Evolutionary conservation across 2,888 invertebrate genomes (phyloP), one percentile per base, ranked within the genome.

Genomic region (Dorcus parallelipipedus): DNA sequence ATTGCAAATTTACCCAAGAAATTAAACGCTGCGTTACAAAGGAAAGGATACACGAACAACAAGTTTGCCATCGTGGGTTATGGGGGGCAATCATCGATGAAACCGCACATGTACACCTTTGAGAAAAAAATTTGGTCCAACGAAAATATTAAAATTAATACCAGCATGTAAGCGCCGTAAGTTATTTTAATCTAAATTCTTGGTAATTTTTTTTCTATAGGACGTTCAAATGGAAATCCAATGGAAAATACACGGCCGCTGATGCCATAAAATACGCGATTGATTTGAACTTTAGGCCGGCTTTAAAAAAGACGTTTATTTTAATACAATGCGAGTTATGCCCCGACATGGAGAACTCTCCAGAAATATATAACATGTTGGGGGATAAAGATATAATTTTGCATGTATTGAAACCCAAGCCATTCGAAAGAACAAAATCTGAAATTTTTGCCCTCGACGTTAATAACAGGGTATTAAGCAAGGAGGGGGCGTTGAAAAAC

Each of bases 241-340:
- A 77, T 79, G 45, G 89, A 89, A 70, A 84, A 89, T 64, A 87
- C 52, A 64, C 59, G 43, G 63, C 55, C 10, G 58, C 90, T 70
- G 84, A 83, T 14, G 91, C 90, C 1, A 81, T 91, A 3, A 84
- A 84, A 45, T 85, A 83, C 69, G 88, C 89, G 8, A 83, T 88
- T 0, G 80, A 81, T 47, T 78, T 91, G 41, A 84, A 87, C 52
- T 91, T 89, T 81, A 83, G 93, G 14, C 83, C 90, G 1, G 93
- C 89, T 0, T 90, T 88, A 6, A 86, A 91, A 0, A 88, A 91
- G 71, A 87, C 87, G 0, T 84, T 93, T 56, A 79, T 94, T 52
- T 79, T 93, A 38, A 72, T 93, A 70, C 88, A 90, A 0, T 93
- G 93, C 76, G 64, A 60, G 26, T 43, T 54, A 14, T 49, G 56